A percentile compares a stretch with the other conserved stretches of the same genome.
phyloP scores from a whole-genome alignment of 2,797 vertebrate genomes.

The Carcharodon carcharias region DNA sequence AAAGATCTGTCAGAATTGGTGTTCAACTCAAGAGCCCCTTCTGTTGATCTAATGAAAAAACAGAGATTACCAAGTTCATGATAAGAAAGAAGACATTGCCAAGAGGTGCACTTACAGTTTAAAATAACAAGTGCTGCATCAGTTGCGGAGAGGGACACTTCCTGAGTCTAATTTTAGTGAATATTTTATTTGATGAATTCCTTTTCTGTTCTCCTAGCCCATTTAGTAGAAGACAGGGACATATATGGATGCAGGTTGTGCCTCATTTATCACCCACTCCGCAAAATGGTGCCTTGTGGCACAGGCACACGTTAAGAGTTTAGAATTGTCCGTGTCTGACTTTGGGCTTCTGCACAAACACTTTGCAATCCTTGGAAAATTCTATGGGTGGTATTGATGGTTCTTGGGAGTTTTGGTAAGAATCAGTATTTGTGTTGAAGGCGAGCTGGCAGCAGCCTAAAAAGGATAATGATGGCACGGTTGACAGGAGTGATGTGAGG shows the following conservation, averaged over 20 bases:
- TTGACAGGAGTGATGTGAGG: background rate
- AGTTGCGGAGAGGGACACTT: background rate
- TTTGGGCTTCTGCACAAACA: background rate
- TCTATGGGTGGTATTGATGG: background rate
- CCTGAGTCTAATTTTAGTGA: background rate
- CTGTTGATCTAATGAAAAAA: background rate
- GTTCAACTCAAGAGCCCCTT: background rate
- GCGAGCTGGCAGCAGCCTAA: background rate
- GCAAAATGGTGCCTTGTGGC: background rate
- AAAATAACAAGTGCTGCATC: background rate
- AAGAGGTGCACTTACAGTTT: background rate
- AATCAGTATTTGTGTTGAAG: background rate
- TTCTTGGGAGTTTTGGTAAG: background rate
- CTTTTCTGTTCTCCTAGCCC: background rate
- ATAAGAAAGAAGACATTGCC: background rate
- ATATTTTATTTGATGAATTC: conserved; percentile 26
- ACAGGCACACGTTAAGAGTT: no score
- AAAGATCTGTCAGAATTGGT: background rate
- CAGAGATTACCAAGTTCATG: background rate
- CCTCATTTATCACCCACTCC: background rate
- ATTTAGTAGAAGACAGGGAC: background rate
- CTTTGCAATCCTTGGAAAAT: background rate
- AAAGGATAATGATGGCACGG: background rate
- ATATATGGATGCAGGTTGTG: background rate
- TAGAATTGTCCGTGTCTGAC: background rate